Base-by-base conservation (phyloP, 2,113 vertebrate species). In the Equus quagga region DNA sequence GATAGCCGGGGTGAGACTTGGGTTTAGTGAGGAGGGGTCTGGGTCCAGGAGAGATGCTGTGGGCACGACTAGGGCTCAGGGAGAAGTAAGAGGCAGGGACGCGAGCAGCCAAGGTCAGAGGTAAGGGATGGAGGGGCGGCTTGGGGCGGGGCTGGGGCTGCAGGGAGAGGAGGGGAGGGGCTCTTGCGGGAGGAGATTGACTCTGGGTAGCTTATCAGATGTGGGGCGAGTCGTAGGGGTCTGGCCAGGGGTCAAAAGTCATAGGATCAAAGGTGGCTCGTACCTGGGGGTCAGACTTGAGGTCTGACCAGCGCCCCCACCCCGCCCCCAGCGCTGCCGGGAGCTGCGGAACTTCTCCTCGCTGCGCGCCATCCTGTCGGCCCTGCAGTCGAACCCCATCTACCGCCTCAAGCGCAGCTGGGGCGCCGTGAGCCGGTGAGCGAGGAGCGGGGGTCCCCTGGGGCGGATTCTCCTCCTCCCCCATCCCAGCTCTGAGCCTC, bases 321-420 rank as follows among this genome's bases (percentile, higher is more conserved):
- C 69, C 33, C 49, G 26, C 58, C 84, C 70, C 26, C 95, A 99
- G 99, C 98, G 99, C 97, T 99, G 99, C 97, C 98, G 98, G 49
- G 98, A 98, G 81, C 97, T 99, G 89, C 99, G 99, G 85, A 99
- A 99, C 81, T 99, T 99, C 98, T 99, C 99, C 2, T 99, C 99
- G 8, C 81, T 99, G 79, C 98, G 98, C 6, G 99, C 99, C 58
- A 99, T 99, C 94, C 98, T 99, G 19, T 99, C 99, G 0, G 99
- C 99, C 6, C 99, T 99, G 82, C 99, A 99, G 97, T 99, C 99
- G 67, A 99, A 99, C 51, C 98, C 99, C 17, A 98, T 99, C 89
- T 99, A 99, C 96, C 98, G 99, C 72, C 99, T 99, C 28, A 99
- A 99, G 97, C 99, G 98, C 95, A 99, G 99, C 69, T 99, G 99